Evolutionary conservation across 1,140 invertebrate species (phyloP), one percentile per base, ranked within the genome.

Genomic region (Choristoneura fumiferana): DNA sequence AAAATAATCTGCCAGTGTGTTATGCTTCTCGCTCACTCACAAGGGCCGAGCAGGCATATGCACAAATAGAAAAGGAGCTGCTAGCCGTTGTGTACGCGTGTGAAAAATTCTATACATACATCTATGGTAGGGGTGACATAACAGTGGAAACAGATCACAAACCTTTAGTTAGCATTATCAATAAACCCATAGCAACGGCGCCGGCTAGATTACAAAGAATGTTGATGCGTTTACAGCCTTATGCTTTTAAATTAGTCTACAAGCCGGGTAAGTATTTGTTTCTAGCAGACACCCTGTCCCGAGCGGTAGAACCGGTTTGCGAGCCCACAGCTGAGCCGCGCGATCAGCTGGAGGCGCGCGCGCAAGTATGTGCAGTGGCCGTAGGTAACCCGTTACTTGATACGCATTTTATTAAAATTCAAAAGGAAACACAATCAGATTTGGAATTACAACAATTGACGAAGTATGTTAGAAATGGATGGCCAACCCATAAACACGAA

Each of bases 51-150:
- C 33, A 67, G 33, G 71, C 73, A 12, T 91, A 89, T 59, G 65
- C 78, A 3, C 79, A 86, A 60, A 89, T 89, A 29, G 87, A 91
- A 56, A 90, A 87, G 58, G 87, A 91, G 63, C 60, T 76, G 12
- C 69, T 87, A 6, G 84, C 78, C 14, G 77, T 90, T 10, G 39
- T 70, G 34, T 84, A 75, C 73, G 75, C 58, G 10, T 76, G 61
- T 66, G 60, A 69, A 55, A 76, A 72, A 56, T 91, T 89, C 71
- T 66, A 75, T 49, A 67, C 81, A 45, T 84, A 74, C 65, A 45
- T 82, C 4, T 75, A 70, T 65, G 73, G 77, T 18, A 63, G 67
- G 49, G 4, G 12, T 14, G 62, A 63, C 22, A 39, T 69, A n/a
- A 63, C 76, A 4, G 69, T 84, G 1, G 71, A 89, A 67, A 81